Evolutionary conservation across 2,113 vertebrate species (phyloP), one percentile per base, ranked within the genome.

Genomic region (Oncorhynchus nerka): DNA sequence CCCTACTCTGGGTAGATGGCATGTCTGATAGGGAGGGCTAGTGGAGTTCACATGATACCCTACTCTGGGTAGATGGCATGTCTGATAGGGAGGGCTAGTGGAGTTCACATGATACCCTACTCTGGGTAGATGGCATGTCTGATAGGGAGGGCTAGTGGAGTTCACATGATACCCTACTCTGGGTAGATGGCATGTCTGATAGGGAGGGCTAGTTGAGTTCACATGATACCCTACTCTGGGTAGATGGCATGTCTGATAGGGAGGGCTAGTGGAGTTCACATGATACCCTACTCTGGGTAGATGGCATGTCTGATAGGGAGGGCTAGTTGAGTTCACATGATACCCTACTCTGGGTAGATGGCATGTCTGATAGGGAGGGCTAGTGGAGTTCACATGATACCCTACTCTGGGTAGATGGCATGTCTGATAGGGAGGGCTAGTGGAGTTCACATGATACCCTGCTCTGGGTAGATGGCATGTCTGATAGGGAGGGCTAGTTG

Each of bases 201-300:
- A n/a, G n/a, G 34, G 74, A 61, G 24, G 16, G n/a, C n/a, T n/a
- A 30, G 51, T 55, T 66, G 30, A 62, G 24, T 19, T 62, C 26
- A 39, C 8, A 20, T 12, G 19, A 39, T 32, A 32, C 30, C 16
- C 20, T 16, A 3, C 48, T 49, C 48, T 20, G 26, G 32, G 28
- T 7, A 61, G 26, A 32, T 32, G 30, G 30, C 28, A 7, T 19
- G 55, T 68, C 61, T 55, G 59, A 32, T 79, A 51, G 26, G 51
- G 71, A 30, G 32, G 13, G 64, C 67, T 57, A 61, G 77, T 73
- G 5, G 5, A 5, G 72, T 71, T 79, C 76, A 75, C 61, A 64
- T 66, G 39, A 45, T 45, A 45, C 30, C 8, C 20, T 16, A 3
- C 48, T 49, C 11, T 20, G 26, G 32, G 28, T 7, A 61, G 26